phyloP scores from a whole-genome alignment of 2,888 invertebrate species.

The Rhimphoctona megacephalus region DNA sequence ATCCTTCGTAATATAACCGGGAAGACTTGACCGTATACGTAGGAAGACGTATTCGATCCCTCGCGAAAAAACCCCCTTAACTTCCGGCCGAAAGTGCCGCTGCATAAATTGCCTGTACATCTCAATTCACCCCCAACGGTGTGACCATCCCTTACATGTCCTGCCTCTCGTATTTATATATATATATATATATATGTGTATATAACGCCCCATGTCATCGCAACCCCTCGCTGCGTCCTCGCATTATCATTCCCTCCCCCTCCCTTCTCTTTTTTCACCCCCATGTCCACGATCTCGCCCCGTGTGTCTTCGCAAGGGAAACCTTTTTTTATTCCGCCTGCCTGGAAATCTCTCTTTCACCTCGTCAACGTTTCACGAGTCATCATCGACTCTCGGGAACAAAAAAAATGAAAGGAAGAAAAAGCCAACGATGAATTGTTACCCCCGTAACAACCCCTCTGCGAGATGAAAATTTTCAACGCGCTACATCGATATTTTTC shows the following conservation, averaged over 20 bases:
- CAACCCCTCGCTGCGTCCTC: constrained; percentile 74
- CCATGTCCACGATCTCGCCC: constrained; percentile 33
- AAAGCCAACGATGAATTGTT: constrained; percentile 2
- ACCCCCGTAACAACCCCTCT: constrained; percentile 25
- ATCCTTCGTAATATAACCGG: constrained; percentile 4
- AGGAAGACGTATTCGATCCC: background rate
- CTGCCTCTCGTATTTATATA: constrained; percentile 41
- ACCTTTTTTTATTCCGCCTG: constrained; percentile 24
- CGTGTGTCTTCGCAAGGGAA: constrained; percentile 21
- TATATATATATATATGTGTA: constrained; percentile 21
- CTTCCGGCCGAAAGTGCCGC: constrained; percentile 78
- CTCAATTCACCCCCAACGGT: constrained; percentile 82
- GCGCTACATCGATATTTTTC: constrained; percentile 24
- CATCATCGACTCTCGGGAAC: background rate
- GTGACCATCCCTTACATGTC: constrained; percentile 68
- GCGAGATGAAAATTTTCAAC: constrained; percentile 34
- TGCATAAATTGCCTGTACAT: constrained; percentile 83
- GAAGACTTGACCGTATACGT: constrained; percentile 32
- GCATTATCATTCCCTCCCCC: constrained; percentile 74
- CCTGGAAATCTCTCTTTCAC: constrained; percentile 57
- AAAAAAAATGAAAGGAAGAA: background rate
- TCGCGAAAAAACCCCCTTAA: constrained; percentile 60
- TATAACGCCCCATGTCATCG: constrained; percentile 66
- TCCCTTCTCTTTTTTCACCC: constrained; percentile 62
- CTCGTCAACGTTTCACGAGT: constrained; percentile 45